Conservation (phyloP, 2,113 vertebrate genomes). For the Nibea coibor region DNA sequence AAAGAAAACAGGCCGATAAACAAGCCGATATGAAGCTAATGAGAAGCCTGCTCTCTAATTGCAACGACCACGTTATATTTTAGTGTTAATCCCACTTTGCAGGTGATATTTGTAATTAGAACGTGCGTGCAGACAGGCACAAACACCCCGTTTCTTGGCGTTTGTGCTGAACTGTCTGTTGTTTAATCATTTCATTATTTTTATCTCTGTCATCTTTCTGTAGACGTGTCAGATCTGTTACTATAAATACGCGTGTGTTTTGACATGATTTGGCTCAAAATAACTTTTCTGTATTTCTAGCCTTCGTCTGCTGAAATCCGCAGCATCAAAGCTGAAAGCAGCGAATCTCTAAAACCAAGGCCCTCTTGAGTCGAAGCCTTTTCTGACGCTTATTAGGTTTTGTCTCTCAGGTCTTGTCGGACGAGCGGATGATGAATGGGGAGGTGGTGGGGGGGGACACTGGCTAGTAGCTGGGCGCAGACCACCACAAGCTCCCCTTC, state of each 20-base stretch:
- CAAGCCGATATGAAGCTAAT: constrained; percentile 26
- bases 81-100: constrained; percentile 2
- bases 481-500: constrained; percentile 67
- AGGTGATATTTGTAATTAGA: constrained; percentile 21
- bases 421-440: constrained; percentile 66
- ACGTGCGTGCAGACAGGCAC: constrained; percentile 3
- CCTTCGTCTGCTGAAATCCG: constrained; percentile 31
- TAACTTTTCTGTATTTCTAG: constrained; percentile 44
- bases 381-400: constrained; percentile 61
- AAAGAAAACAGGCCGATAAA: constrained; percentile 34
- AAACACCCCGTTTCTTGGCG: background rate
- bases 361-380: constrained; percentile 57
- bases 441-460: constrained; percentile 45
- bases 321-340: constrained; percentile 50
- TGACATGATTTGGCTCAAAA: constrained; percentile 53
- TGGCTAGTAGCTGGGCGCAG: constrained; percentile 33
- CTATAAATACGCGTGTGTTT: constrained; percentile 59
- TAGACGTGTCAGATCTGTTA: constrained; percentile 21
- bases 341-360: constrained; percentile 32
- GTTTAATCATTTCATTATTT: constrained; percentile 49
- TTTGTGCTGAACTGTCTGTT: constrained; percentile 7
- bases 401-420: constrained; percentile 55
- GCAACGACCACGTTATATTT: background rate
- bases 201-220: constrained; percentile 35
- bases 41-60: constrained; percentile 30